A percentile compares a stretch with the other conserved stretches of the same genome.
Conservation (phyloP, 2,113 vertebrate species). For the Panurus biarmicus region DNA sequence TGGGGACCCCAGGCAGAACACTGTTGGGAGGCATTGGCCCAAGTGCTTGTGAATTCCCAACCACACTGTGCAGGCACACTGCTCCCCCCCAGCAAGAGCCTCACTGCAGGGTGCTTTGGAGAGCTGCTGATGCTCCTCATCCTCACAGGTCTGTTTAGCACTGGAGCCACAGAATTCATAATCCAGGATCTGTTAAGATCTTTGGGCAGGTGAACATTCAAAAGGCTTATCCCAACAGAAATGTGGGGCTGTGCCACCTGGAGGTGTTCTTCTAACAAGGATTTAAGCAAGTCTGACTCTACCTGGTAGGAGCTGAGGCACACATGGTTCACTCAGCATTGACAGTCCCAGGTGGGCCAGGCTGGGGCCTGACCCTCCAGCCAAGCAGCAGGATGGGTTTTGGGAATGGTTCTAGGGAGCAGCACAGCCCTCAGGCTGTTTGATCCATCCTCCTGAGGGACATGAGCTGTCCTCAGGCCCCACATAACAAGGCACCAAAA, state of each 20-base stretch:
- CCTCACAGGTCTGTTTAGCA: background rate
- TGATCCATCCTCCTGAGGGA: background rate
- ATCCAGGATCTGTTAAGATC: fast-evolving
- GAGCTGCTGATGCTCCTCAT: background rate
- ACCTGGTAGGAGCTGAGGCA: background rate
- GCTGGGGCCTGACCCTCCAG: background rate
- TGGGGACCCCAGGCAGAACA: fast-evolving
- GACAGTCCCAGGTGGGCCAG: too few relatives aligned
- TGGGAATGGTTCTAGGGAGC: background rate
- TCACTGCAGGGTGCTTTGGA: background rate
- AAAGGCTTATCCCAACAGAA: background rate
- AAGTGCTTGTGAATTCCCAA: background rate
- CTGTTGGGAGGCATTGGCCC: background rate
- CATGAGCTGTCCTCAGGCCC: background rate
- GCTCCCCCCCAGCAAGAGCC: background rate
- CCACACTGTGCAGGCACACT: too few relatives aligned
- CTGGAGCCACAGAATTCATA: background rate
- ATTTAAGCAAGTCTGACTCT: background rate
- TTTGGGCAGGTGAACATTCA: background rate
- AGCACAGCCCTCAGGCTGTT: background rate
- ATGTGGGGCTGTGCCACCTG: background rate
- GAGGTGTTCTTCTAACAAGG: background rate
- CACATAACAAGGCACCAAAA: background rate
- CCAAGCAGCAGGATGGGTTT: background rate
- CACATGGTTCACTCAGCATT: fast-evolving